phyloP scores from a whole-genome alignment of 2,113 vertebrate species.

The Corydoras sp. region DNA sequence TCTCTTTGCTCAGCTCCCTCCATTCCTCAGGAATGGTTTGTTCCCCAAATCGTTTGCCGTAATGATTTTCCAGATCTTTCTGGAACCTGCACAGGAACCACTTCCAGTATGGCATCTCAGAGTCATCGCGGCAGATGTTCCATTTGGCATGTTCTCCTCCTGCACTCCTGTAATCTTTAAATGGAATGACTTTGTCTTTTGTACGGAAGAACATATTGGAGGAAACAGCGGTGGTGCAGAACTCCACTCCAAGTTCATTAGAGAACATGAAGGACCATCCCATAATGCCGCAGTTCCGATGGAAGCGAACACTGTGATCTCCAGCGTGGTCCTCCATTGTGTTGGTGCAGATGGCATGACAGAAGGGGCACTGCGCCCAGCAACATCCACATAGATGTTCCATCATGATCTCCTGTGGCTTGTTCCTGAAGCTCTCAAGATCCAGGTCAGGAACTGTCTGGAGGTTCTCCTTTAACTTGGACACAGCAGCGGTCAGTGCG shows the following conservation, averaged over 20 bases:
- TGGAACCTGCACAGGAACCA: constrained; percentile 19
- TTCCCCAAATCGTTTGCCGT: not conserved
- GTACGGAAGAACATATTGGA: not conserved
- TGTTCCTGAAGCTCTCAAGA: constrained; percentile 5
- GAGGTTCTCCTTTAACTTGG: not conserved
- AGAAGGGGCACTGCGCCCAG: constrained; percentile 39
- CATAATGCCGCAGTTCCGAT: not conserved
- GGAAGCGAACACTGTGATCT: constrained; percentile 19
- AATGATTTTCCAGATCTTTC: not conserved
- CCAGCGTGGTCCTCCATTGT: constrained; percentile 14
- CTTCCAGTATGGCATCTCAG: constrained; percentile 12
- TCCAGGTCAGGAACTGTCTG: not conserved
- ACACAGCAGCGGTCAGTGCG: not conserved
- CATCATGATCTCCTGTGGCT: constrained; percentile 28
- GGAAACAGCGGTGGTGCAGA: constrained; percentile 8
- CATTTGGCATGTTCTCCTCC: not conserved
- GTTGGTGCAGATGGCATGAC: constrained; percentile 36
- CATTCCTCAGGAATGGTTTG: not conserved
- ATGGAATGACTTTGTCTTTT: not conserved
- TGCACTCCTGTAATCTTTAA: not conserved
- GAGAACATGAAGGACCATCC: not conserved
- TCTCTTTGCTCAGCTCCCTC: not conserved
- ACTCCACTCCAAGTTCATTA: not conserved
- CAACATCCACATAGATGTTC: constrained; percentile 32
- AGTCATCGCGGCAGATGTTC: constrained; percentile 4